Evolutionary conservation across 1,140 invertebrate genomes (phyloP).

Genomic region (Mya arenaria): DNA sequence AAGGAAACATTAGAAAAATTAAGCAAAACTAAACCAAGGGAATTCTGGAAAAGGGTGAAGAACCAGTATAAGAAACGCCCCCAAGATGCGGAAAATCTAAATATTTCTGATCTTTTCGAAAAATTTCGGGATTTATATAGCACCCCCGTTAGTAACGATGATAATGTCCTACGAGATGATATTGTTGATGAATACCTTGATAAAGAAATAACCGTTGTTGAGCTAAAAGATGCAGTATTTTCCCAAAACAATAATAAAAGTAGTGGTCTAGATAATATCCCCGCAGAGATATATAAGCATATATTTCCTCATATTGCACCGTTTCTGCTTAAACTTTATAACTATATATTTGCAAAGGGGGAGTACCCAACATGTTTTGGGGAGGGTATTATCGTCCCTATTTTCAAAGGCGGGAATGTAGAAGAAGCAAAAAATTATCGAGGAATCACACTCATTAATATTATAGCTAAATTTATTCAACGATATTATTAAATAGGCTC

Average conservation of each 20-base stretch:
- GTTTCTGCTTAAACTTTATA: neutral
- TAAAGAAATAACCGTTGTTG: neutral
- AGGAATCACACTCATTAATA: slow-evolving; percentile 15
- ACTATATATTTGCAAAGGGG: neutral
- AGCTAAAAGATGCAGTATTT: slow-evolving; percentile 8
- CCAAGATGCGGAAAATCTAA: neutral
- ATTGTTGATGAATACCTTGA: neutral
- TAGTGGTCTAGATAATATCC: neutral
- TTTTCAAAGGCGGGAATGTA: slow-evolving; percentile 19
- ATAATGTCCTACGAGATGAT: neutral
- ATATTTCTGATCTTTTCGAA: neutral
- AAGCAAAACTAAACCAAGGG: neutral
- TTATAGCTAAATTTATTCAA: slow-evolving; percentile 25
- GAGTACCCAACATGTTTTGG: slow-evolving; percentile 11
- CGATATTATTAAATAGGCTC: too few species aligned
- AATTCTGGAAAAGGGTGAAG: neutral
- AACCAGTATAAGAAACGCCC: too few species aligned
- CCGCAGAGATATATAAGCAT: slow-evolving; percentile 14
- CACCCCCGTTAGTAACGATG: neutral
- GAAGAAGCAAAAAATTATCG: slow-evolving; percentile 18
- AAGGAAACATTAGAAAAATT: too few species aligned
- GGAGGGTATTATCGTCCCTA: slow-evolving; percentile 15
- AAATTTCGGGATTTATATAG: slow-evolving; percentile 2
- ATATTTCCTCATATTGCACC: neutral
- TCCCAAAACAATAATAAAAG: slow-evolving; percentile 10